These are phyloP conservation scores for Xestoiulus laeticollis DNA, from an alignment of 2,888 invertebrate species.

Conservation along the genomic window DNA sequence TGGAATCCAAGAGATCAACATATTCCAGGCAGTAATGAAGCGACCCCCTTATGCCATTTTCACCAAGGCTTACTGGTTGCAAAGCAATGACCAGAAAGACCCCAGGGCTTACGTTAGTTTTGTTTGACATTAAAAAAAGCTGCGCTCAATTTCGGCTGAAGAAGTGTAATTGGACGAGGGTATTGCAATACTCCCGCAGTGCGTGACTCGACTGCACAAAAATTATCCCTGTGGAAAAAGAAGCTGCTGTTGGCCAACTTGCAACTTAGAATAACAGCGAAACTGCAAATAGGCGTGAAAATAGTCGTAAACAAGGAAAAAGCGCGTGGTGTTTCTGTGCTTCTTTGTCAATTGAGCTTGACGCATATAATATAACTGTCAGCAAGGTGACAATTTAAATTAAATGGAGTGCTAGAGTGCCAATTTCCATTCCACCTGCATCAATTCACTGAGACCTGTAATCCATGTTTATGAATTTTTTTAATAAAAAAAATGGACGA, in stretches of 20 bases:
- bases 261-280: background rate
- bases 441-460: background rate
- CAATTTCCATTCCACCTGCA: background rate
- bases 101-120: background rate
- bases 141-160: background rate
- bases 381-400: background rate
- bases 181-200: background rate
- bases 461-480: background rate
- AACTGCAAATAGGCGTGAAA: conserved; percentile 21
- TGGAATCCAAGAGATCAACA: conserved; percentile 1
- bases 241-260: background rate
- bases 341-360: background rate
- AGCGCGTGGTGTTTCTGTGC: background rate
- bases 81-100: conserved; percentile 22
- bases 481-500: background rate
- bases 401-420: conserved; percentile 23
- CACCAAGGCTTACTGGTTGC: background rate
- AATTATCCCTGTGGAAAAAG: background rate
- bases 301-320: background rate
- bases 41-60: conserved; percentile 10
- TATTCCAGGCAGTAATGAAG: background rate
- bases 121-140: background rate
- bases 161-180: conserved; percentile 14
- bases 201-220: conserved; percentile 12
- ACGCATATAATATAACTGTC: background rate